A percentile compares a stretch with the other conserved stretches of the same genome.
Conservation (phyloP, 2,797 vertebrate species). For the Eurystomus glaucurus region DNA sequence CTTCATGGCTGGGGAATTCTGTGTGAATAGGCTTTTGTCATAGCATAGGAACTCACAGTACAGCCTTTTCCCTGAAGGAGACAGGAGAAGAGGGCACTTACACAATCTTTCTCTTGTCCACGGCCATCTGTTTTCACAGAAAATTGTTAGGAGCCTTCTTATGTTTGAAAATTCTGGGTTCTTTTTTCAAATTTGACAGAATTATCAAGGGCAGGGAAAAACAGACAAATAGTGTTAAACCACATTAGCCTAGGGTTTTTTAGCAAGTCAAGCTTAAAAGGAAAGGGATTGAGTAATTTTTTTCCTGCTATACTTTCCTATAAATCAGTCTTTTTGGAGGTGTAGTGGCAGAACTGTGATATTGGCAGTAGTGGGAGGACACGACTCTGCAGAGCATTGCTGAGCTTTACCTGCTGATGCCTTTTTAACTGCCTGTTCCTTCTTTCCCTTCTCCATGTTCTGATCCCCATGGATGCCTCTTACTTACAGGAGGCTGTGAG, state of each 20-base stretch:
- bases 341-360: background rate
- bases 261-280: background rate
- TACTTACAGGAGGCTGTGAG: background rate
- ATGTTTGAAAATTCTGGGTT: conserved; percentile 15
- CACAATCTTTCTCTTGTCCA: background rate
- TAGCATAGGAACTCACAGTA: conserved; percentile 54
- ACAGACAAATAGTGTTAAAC: conserved; percentile 9
- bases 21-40: conserved; percentile 60
- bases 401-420: conserved; percentile 8
- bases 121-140: conserved; percentile 25
- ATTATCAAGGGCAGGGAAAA: background rate
- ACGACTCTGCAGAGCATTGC: background rate
- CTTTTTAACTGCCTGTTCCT: background rate
- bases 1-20: conserved; percentile 68
- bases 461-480: background rate
- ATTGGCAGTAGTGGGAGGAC: background rate
- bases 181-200: conserved; percentile 22
- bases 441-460: background rate
- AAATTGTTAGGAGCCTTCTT: conserved; percentile 17
- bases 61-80: conserved; percentile 34
- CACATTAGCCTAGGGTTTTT: background rate
- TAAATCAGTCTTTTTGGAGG: background rate
- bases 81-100: background rate
- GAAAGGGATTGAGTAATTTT: background rate
- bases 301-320: background rate